Conservation (phyloP, 2,797 vertebrate species). For the Megaceryle alcyon region DNA sequence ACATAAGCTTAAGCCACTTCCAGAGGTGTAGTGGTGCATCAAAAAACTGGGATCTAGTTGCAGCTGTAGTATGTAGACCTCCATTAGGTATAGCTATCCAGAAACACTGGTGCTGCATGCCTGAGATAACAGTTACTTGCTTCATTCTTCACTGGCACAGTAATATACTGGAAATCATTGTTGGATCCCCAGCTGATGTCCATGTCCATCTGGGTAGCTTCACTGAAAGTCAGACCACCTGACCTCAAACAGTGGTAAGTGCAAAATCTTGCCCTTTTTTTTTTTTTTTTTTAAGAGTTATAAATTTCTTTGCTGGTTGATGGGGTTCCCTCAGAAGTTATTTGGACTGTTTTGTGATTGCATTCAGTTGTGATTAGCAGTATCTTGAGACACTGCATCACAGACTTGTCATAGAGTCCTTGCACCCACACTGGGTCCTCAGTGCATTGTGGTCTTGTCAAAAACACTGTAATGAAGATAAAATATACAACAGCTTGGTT, state of each 20-base stretch:
- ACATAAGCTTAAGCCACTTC: neutral
- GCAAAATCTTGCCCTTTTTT: neutral
- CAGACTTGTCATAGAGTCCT: neutral
- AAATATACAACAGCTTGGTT: neutral
- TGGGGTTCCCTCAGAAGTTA: neutral
- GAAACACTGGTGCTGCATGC: neutral
- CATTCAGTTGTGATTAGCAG: neutral
- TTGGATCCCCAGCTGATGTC: neutral
- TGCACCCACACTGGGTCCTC: neutral
- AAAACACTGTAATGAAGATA: neutral
- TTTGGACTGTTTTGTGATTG: neutral
- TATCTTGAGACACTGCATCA: fast-evolving
- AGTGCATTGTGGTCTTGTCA: neutral
- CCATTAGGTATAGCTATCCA: neutral
- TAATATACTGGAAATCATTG: neutral
- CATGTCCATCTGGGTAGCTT: fast-evolving
- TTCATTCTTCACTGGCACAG: neutral
- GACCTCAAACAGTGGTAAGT: neutral
- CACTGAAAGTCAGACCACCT: neutral
- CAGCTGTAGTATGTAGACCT: neutral
- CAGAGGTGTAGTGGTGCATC: neutral
- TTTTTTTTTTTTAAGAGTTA: neutral
- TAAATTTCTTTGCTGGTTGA: neutral
- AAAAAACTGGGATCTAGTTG: neutral
- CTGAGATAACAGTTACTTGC: neutral